Percentiles rank a stretch among this genome's conserved stretches.
These are phyloP conservation scores for Eupeodes latifasciatus DNA, from an alignment of 2,888 invertebrate species.

Conservation along the genomic window DNA sequence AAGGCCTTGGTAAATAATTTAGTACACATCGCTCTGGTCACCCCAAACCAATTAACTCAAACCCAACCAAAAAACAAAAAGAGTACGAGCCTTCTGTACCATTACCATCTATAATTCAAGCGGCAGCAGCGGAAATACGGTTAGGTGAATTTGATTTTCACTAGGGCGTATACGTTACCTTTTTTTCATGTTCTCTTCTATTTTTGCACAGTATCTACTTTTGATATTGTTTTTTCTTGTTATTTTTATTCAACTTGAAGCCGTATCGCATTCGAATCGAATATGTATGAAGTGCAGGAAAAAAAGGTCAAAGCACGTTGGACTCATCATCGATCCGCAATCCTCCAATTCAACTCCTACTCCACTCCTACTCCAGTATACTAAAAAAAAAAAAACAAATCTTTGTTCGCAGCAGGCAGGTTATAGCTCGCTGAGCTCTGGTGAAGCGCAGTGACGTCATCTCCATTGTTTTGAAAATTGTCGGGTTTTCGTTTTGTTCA, in stretches of 20 bases:
- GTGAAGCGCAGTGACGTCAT: conserved; percentile 57
- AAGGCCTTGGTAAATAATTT: neutral
- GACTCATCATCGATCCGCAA: conserved; percentile 49
- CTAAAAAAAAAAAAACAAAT: neutral
- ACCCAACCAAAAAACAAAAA: neutral
- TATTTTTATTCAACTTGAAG: neutral
- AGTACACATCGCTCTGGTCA: neutral
- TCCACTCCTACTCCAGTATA: no score
- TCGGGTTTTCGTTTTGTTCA: conserved; percentile 6
- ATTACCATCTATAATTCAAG: conserved; percentile 15
- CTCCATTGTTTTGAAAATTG: conserved; percentile 26
- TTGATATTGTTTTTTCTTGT: neutral
- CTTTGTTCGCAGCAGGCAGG: conserved; percentile 13
- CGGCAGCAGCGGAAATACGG: conserved; percentile 48
- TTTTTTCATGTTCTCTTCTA: conserved; percentile 19
- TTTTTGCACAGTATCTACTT: neutral
- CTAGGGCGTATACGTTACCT: conserved; percentile 66
- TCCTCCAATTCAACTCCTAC: conserved; percentile 7
- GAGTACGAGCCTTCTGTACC: neutral
- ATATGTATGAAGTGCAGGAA: conserved; percentile 10
- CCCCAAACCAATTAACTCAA: neutral
- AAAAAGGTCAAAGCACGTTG: conserved; percentile 64
- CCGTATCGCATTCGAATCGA: conserved; percentile 11
- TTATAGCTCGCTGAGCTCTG: neutral
- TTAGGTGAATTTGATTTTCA: conserved; percentile 40